Evolutionary conservation across 2,797 vertebrate species (phyloP), one percentile per base, ranked within the genome.

Genomic region (Cercopithecus diana): DNA sequence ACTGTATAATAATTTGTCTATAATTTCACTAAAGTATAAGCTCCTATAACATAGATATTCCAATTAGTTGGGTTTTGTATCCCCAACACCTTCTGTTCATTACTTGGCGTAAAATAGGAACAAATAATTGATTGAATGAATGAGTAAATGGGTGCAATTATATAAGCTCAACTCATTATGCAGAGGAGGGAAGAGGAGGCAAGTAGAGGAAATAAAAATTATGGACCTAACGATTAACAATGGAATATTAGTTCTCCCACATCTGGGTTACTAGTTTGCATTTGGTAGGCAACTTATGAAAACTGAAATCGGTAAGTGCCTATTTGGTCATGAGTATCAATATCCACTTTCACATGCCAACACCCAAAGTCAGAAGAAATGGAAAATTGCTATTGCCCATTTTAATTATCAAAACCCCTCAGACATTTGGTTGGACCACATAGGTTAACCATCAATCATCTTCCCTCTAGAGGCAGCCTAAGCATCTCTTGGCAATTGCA

Each of bases 361-460:
- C 88, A 93, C 88, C 41, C 77, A 94, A 95, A 91, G n/a, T 79
- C 39, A 91, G 39, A 81, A 84, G 82, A 95, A 95, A 93, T 88
- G 20, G 67, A 96, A 96, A 97, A 85, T 93, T 76, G 82, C 57
- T 96, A 50, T 39, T 87, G 57, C 77, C 39, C 39, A 96, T 73
- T 91, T 93, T 90, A 92, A 90, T 88, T 82, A 79, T 84, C 81
- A 82, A 55, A 45, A 50, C 39, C 64, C 77, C 70, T 67, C 87
- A 87, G 77, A 94, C 36, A 91, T 95, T 36, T 81, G 9, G 15
- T 67, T 86, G 58, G 75, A 85, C 19, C 58, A 30, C 5, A 61
- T 41, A 94, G n/a, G 50, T 55, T 75, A 88, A 88, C 67, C 22
- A 72, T 39, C 30, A 90, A 87, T 89, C 82, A 61, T 43, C 41